Evolutionary conservation across 2,888 invertebrate species (phyloP), one percentile per base, ranked within the genome.

Genomic region (Agrochola lota): DNA sequence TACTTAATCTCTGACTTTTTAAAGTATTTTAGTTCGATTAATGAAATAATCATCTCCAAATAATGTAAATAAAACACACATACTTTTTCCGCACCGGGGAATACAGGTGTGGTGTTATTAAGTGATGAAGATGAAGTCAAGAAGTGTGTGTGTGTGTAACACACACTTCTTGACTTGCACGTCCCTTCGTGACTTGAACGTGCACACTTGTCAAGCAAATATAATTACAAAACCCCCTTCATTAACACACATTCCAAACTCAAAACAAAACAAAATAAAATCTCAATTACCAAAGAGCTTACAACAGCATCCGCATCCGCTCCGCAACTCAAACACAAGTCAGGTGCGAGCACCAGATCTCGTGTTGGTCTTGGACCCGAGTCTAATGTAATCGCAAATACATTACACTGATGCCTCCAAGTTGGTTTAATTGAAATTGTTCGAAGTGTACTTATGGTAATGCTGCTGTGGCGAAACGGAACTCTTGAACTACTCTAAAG

Each of bases 341-440:
- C 87, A 87, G 87, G 87, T 85, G 86, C 81, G 64, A 78, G 83
- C 71, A 70, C 73, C 69, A 75, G 55, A 52, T 68, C 86, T 73
- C 77, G 40, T 88, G 87, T 88, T 88, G 81, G 87, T 84, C 86
- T 87, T 87, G 57, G 80, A 71, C 83, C 76, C 57, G 57, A 79
- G 81, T 85, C 80, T 88, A 87, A 86, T 88, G 87, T 88, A 82
- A 87, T 87, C 71, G 81, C 83, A 86, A 85, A 86, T 84, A 88
- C 88, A 88, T 88, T 88, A 85, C 83, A 69, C 74, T 84, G 83
- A 86, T 86, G 85, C 78, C 71, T 78, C 71, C 68, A 64, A 80
- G 74, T 85, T 83, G 80, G 80, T 85, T 84, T 88, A 87, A 87
- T 88, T 87, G 87, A 86, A 88, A 87, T 83, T 85, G 88, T 87